Conservation (phyloP, 2,113 vertebrate genomes). For the Sprattus sprattus region DNA sequence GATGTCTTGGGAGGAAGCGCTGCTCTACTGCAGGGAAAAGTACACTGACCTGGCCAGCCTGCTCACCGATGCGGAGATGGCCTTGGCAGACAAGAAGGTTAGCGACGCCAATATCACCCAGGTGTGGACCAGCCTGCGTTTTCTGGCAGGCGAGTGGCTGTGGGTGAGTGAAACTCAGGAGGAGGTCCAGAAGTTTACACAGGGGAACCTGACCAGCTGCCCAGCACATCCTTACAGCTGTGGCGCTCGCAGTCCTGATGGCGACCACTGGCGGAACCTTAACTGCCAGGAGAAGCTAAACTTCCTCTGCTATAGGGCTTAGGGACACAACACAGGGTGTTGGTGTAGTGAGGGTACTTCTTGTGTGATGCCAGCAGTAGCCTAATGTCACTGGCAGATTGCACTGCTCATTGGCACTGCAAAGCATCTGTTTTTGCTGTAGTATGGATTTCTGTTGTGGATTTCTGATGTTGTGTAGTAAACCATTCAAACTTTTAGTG, state of each 20-base stretch:
- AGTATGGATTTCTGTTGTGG: not conserved
- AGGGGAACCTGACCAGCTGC: constrained; percentile 5
- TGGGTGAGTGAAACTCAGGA: constrained; percentile 31
- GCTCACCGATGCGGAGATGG: not conserved
- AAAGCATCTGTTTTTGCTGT: not conserved
- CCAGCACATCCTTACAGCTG: constrained; percentile 20
- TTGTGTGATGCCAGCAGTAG: no score
- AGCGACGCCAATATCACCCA: not conserved
- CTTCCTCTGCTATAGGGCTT: constrained; percentile 27
- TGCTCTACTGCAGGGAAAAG: constrained; percentile 32
- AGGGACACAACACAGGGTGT: no score
- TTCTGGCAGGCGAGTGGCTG: constrained; percentile 48
- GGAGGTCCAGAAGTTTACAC: not conserved
- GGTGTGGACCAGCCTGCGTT: constrained; percentile 52
- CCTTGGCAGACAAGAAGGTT: not conserved
- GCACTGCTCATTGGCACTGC: not conserved
- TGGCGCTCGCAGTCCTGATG: not conserved
- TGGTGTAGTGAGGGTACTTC: no score
- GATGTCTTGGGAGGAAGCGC: constrained; percentile 51
- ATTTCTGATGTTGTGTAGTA: not conserved
- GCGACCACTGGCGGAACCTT: not conserved
- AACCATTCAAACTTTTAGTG: not conserved
- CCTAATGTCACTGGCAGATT: not conserved
- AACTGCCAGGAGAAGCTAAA: constrained; percentile 22
- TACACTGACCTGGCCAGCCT: constrained; percentile 43